Evolutionary conservation across 2,888 invertebrate genomes (phyloP).

Genomic region (Drosophila paracracens): DNA sequence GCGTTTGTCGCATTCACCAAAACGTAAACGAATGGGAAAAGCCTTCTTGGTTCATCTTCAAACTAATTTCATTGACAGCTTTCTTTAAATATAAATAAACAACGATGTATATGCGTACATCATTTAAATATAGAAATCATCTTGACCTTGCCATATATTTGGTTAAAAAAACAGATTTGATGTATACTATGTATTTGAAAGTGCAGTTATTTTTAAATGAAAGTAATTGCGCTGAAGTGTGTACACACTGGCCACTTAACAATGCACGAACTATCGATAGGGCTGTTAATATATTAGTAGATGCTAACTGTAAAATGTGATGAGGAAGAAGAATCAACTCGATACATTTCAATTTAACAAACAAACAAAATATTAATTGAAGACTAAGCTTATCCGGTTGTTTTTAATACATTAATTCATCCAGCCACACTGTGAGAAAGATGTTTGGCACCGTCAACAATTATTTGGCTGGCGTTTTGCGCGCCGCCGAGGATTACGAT

Average conservation of each 20-base stretch:
- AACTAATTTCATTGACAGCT: conserved; percentile 52
- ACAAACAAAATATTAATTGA: background rate
- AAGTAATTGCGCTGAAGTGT: background rate
- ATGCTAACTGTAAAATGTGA: background rate
- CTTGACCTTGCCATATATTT: conserved; percentile 16
- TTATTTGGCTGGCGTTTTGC: conserved; percentile 86
- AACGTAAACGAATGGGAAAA: conserved; percentile 34
- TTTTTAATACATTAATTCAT: background rate
- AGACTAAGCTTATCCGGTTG: background rate
- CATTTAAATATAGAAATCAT: conserved; percentile 60
- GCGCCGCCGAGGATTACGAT: conserved; percentile 88
- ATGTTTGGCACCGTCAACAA: conserved; percentile 81
- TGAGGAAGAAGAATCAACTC: background rate
- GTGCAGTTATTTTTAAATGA: conserved; percentile 24
- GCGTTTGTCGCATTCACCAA: conserved; percentile 36
- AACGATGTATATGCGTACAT: conserved; percentile 19
- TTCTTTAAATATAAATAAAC: conserved; percentile 15
- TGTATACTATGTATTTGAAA: conserved; percentile 12
- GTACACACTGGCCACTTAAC: conserved; percentile 27
- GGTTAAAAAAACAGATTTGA: conserved; percentile 1
- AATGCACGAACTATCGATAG: background rate
- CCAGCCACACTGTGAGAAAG: background rate
- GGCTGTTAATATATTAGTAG: background rate
- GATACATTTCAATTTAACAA: background rate
- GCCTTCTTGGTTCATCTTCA: conserved; percentile 30